Evolutionary conservation across 2,888 invertebrate species (phyloP), one percentile per base, ranked within the genome.

Genomic region (Marronus borbonicus): DNA sequence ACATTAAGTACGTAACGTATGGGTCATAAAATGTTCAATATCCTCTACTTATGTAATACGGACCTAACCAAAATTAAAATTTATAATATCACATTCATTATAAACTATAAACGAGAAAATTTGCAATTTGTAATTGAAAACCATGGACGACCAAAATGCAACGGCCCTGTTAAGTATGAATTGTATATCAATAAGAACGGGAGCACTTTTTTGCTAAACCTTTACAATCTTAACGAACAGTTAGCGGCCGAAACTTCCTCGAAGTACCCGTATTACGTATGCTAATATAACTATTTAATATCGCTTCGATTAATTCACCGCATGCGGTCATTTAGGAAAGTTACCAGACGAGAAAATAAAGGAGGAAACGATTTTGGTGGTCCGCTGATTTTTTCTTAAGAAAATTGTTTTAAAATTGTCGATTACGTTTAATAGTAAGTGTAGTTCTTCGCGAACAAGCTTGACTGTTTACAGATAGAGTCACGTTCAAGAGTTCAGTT

Each of bases 221-320:
- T 5, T 20, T 60, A 60, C 24, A 60, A 74, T 44, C 60, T 60
- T 74, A 74, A 74, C 60, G 31, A 74, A 28, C 7, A 60, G 60
- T 44, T 74, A 24, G 44, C 20, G 24, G 17, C 60, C 44, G 72
- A 44, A 60, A 44, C 44, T 74, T 70, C 70, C 55, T 10, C 39
- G 60, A 60, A 74, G 60, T 60, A 74, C 72, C 44, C 17, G 72
- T 24, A 74, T 74, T 74, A 74, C 72, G 60, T 74, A 74, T 74
- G 72, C 60, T 60, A 74, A 74, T 74, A 62, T 17, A 74, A 60
- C 44, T 60, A 28, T 31, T 74, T 55, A 60, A 55, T 60, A 39
- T 49, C 60, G n/a, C 55, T 44, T 74, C 72, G 60, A 74, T 74
- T 60, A 74, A 24, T 74, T 74, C 72, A 24, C 72, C 14, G 58